A percentile compares a stretch with the other conserved stretches of the same genome.
Evolutionary conservation across 2,888 invertebrate species (phyloP).

Genomic region (Globia sparganii): DNA sequence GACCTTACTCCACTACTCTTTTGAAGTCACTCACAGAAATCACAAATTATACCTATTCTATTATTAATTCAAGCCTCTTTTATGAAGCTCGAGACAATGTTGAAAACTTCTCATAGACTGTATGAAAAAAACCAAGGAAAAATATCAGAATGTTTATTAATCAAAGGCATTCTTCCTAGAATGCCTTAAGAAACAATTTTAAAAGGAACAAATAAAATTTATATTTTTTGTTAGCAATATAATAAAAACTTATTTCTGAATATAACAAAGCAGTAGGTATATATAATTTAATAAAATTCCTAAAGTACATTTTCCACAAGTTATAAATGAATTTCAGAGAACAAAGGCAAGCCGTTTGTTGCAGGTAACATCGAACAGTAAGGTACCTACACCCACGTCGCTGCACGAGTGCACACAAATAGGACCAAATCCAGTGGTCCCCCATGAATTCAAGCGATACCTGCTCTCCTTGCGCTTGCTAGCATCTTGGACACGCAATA

Average conservation of each 20-base stretch:
- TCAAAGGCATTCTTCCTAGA: not conserved
- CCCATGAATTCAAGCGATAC: conserved; percentile 20
- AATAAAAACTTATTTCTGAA: not conserved
- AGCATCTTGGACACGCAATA: conserved; percentile 37
- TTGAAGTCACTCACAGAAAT: conserved; percentile 51
- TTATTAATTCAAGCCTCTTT: conserved; percentile 36
- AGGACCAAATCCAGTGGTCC: conserved; percentile 33
- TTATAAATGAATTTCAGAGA: conserved; percentile 1
- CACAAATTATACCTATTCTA: conserved; percentile 42
- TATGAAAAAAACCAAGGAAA: conserved; percentile 7
- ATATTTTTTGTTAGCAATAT: not conserved
- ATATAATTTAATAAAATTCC: not conserved
- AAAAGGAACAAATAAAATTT: not conserved
- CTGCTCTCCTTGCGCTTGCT: conserved; percentile 27
- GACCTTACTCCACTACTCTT: conserved; percentile 28
- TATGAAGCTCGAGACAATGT: conserved; percentile 28
- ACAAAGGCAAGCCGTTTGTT: conserved; percentile 12
- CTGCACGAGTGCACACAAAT: conserved; percentile 46
- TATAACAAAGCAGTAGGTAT: not conserved
- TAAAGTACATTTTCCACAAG: not conserved
- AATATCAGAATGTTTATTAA: not conserved
- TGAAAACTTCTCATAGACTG: conserved; percentile 29
- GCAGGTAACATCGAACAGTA: conserved; percentile 27
- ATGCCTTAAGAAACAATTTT: not conserved
- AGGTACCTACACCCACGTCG: conserved; percentile 20